Conservation (phyloP, 2,113 vertebrate genomes). For the Microtus ochrogaster region DNA sequence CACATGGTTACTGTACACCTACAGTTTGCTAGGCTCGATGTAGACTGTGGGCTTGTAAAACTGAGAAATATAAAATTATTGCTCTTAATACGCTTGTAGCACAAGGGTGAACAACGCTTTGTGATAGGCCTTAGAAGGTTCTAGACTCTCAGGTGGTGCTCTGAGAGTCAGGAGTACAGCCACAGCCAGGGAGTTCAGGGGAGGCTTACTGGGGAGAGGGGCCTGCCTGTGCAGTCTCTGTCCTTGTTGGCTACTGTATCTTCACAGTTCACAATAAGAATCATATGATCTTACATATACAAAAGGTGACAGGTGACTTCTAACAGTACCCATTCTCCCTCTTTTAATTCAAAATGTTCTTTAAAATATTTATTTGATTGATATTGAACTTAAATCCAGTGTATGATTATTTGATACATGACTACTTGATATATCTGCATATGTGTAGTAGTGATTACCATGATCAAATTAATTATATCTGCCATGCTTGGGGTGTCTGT, state of each 20-base stretch:
- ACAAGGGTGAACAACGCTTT: background rate
- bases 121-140: background rate
- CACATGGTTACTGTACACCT: background rate
- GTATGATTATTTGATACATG: background rate
- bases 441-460: background rate
- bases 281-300: background rate
- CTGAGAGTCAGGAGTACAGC: background rate
- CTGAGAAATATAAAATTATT: background rate
- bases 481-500: background rate
- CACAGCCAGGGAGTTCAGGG: background rate
- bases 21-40: background rate
- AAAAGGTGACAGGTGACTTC: background rate
- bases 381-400: background rate
- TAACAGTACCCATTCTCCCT: background rate
- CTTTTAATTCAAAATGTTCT: background rate
- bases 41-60: background rate
- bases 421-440: background rate
- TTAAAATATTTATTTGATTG: background rate
- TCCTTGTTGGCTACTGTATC: background rate
- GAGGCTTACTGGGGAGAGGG: background rate
- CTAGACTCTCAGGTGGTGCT: background rate
- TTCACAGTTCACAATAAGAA: background rate
- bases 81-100: background rate
- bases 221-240: too few relatives aligned
- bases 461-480: background rate